Evolutionary conservation across 2,797 vertebrate genomes (phyloP), one percentile per base, ranked within the genome.

Genomic region (Craterocephalus amniculus): DNA sequence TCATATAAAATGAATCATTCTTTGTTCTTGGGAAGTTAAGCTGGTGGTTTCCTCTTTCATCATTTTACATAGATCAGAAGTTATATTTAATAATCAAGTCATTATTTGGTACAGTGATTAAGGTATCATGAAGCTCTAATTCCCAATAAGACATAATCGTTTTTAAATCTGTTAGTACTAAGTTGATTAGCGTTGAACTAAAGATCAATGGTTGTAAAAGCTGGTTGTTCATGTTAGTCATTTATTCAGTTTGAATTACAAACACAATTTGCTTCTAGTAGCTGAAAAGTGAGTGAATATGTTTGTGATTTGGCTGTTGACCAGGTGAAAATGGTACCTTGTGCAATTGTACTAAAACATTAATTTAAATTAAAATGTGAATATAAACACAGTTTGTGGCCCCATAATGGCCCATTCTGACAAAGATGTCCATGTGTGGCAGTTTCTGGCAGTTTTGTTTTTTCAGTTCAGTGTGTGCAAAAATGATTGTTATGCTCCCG

Each of bases 401-500:
- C 26, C 3, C 4, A 24, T 27, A 24, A 22, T 22, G n/a, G n/a
- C 54, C 22, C n/a, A 12, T 11, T 14, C 27, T 48, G 2, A 43
- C 62, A 3, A 62, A 69, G 10, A 63, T 34, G 16, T 66, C 52
- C 49, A 14, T 26, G 14, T 24, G 22, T 58, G 1, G 22, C 11
- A 27, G 24, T 32, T n/a, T 31, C 29, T 31, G 29, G 29, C 29
- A 31, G 29, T 14, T n/a, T 40, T 1, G 66, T 13, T 51, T 14
- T 31, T 49, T 49, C 26, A n/a, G 4, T 9, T 2, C 0, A 35
- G 20, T 70, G 51, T 64, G 68, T 70, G 54, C 38, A 29, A 49
- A 75, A 65, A 74, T 61, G 1, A 67, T 34, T 58, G 65, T 85
- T 87, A 73, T 64, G 63, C 4, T 12, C 5, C 36, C 1, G 66